Evolutionary conservation across 1,140 invertebrate genomes (phyloP).

Genomic region (Holcopasites calliopsidis): DNA sequence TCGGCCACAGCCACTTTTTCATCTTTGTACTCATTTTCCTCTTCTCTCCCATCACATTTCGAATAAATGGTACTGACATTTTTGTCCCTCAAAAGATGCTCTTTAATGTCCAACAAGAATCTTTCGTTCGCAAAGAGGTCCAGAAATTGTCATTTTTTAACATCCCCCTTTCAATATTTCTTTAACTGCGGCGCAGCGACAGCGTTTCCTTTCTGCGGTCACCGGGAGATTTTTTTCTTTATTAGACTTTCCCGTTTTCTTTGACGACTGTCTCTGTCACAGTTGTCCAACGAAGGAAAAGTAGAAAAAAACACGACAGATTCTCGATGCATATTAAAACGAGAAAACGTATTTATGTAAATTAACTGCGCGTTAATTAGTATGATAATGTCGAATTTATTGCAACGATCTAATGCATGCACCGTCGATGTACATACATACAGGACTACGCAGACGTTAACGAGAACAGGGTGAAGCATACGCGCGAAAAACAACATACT

Average conservation of each 20-base stretch:
- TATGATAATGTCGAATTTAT: constrained; percentile 8
- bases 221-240: neutral
- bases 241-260: neutral
- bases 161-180: neutral
- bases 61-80: no score
- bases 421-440: no score
- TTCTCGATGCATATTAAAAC: no score
- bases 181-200: neutral
- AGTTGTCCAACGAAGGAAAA: neutral
- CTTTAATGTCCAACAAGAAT: no score
- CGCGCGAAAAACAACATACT: neutral
- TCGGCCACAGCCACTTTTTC: no score
- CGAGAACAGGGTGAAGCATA: neutral
- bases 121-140: no score
- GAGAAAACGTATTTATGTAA: neutral
- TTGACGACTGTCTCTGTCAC: neutral
- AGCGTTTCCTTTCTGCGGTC: neutral
- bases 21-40: no score
- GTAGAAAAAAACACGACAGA: neutral
- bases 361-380: constrained; percentile 10
- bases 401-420: neutral
- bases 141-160: no score
- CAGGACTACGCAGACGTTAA: no score
- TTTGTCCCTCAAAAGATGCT: no score
- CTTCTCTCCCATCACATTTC: no score